Base-by-base conservation (phyloP, 2,888 invertebrate genomes). In the Eremobia ochroleuca region DNA sequence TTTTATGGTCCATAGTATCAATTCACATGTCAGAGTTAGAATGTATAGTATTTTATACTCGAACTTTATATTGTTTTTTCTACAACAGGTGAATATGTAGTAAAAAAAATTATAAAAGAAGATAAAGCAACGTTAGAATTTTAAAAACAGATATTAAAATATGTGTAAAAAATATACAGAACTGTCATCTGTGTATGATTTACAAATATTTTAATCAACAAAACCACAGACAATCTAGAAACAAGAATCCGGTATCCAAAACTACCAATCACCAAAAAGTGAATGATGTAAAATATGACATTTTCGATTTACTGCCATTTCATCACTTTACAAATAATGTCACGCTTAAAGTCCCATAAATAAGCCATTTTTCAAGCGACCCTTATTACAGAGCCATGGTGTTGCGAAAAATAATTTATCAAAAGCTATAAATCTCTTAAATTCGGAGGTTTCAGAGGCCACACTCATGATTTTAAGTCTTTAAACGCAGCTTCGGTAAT, bases 391-490 rank as follows among this genome's bases (percentile, higher is more conserved):
- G 74, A 73, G 61, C 79, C 76, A 86, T 86, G 81, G 46, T 73
- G 77, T 90, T 88, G 82, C 87, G 77, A 85, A 87, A 89, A 76
- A 69, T 71, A 69, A 79, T 80, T 85, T 85, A 91, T 87, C 83
- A 78, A 70, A 58, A 71, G 77, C 79, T 75, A 88, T 91, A 87
- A 89, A 90, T 90, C 86, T 86, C 55, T 59, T 79, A 75, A 85
- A 83, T 72, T 76, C 72, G 37, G 77, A 59, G 76, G 72, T 73
- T 77, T 82, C 77, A 73, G 76, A 83, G 70, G 68, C 78, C 82
- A 80, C 75, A 78, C 79, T 79, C 64, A 67, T 78, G 68, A 69
- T 52, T 58, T 77, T 82, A 72, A 81, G 73, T 43, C 73, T 86
- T 77, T 68, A 73, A 77, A 75, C 62, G 70, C 46, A 78, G 77